Base-by-base conservation (phyloP, 2,113 vertebrate genomes). In the Hippocampus guttulatus region DNA sequence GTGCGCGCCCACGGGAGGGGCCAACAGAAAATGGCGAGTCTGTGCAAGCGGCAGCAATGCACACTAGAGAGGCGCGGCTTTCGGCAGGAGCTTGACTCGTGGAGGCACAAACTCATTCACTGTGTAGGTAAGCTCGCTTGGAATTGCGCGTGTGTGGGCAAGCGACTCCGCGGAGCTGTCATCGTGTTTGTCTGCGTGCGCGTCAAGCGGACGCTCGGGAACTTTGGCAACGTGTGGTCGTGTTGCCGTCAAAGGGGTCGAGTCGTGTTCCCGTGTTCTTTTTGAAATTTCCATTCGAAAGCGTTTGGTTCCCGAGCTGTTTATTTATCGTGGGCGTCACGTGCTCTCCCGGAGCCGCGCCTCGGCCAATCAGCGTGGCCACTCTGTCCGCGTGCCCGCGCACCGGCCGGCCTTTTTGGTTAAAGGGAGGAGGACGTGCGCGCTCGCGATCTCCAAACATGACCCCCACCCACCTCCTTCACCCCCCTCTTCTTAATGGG, bases 11-110 rank as follows among this genome's bases (percentile, higher is more conserved):
- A 90, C 91, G 91, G 85, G 87, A 87, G 88, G 87, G 91, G 91
- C 88, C 90, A 88, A 87, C 88, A 94, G 93, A 95, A 96, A 93
- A 96, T 96, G 95, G 95, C 95, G 94, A 95, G 94, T 91, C 90
- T 91, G 93, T 94, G 92, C 91, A 91, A 89, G 84, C 93, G 93
- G 92, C 93, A 94, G 90, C 88, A 94, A 90, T 93, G 93, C 90
- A 93, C 91, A 84, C 88, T 91, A 89, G 94, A 95, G 90, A 94
- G 93, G 91, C 94, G 93, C 91, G 93, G 92, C 89, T 91, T 93
- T 92, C 93, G 93, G 84, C 94, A 94, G 86, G 94, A 95, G 89
- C 90, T 94, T 86, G 92, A 95, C 86, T 93, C 92, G 86, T 95
- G 94, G 94, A 92, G 93, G 86, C 91, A 93, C 88, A 93, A 93